Evolutionary conservation across 2,113 vertebrate genomes (phyloP), one percentile per base, ranked within the genome.

Genomic region (Empidonax traillii): DNA sequence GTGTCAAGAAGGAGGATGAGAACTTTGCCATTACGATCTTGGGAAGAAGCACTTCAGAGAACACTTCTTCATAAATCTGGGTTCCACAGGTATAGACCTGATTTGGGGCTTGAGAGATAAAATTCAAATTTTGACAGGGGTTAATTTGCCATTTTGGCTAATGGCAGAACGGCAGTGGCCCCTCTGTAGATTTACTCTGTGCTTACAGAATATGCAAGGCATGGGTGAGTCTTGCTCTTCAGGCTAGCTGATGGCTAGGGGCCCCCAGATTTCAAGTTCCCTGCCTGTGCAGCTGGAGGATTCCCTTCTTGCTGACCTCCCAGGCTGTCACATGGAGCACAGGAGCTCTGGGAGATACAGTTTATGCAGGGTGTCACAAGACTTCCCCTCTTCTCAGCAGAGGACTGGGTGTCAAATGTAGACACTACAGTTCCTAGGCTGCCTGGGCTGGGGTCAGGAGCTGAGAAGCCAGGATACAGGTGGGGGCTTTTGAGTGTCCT

Each of bases 141-240:
- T 17, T 72, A 44, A 8, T 28, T 52, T 52, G 25, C 51, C 25
- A 27, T 52, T 52, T 52, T 52, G 51, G 5, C 30, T 73, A 52
- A 39, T 30, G 25, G 61, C 30, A 47, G 55, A 11, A 14, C 71
- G 14, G 6, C 39, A 20, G 35, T 63, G 19, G 17, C 10, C 12
- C 4, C 33, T n/a, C 10, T 1, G 1, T 8, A 35, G 17, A 52
- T 85, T 53, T 68, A n/a, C 19, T 65, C 37, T 2, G 0, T 61
- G 47, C 11, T 75, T 39, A 43, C 14, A 52, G 44, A 79, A 24
- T 21, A 19, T 11, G 28, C 33, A 75, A 71, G 67, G 20, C 18
- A 33, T 0, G 0, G 5, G 5, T 41, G 61, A 62, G 33, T 20
- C 20, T 41, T 41, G 17, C 37, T 71, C 19, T 84, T 71, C 51